Conservation (phyloP, 2,797 vertebrate species). For the Scleropages formosus region DNA sequence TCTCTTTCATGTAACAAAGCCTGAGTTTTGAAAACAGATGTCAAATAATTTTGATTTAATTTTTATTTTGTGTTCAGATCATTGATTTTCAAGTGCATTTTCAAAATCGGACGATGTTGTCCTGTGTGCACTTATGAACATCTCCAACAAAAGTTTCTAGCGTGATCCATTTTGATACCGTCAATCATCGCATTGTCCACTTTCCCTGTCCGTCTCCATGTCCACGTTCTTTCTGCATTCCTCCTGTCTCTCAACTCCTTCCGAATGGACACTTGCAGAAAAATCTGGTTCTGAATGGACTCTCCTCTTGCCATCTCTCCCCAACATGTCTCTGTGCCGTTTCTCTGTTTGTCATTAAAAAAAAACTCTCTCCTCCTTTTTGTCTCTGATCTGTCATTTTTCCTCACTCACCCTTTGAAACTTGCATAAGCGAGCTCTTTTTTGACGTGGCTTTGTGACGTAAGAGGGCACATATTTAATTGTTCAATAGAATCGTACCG, state of each 20-base stretch:
- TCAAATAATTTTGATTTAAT: background rate
- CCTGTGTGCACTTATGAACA: background rate
- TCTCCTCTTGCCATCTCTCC: background rate
- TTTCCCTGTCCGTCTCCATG: background rate
- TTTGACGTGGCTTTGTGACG: background rate
- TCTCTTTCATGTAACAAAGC: background rate
- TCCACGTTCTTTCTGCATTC: background rate
- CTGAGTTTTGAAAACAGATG: constrained; percentile 1
- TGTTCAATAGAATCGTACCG: background rate
- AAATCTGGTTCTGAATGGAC: background rate
- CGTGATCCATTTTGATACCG: background rate
- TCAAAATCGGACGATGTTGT: background rate
- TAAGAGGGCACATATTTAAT: background rate
- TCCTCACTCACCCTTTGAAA: background rate
- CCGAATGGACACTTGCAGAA: background rate
- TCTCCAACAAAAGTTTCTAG: background rate
- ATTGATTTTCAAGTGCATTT: background rate
- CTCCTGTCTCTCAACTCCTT: background rate
- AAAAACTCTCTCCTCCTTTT: constrained; percentile 18
- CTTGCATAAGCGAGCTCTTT: background rate
- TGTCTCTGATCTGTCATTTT: constrained; percentile 22
- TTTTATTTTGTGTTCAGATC: background rate
- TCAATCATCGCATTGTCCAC: background rate
- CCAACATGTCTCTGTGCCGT: background rate
- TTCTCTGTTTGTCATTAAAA: constrained; percentile 28